Evolutionary conservation across 1,140 invertebrate species (phyloP).

Genomic region (Muscidifurax raptorellus): DNA sequence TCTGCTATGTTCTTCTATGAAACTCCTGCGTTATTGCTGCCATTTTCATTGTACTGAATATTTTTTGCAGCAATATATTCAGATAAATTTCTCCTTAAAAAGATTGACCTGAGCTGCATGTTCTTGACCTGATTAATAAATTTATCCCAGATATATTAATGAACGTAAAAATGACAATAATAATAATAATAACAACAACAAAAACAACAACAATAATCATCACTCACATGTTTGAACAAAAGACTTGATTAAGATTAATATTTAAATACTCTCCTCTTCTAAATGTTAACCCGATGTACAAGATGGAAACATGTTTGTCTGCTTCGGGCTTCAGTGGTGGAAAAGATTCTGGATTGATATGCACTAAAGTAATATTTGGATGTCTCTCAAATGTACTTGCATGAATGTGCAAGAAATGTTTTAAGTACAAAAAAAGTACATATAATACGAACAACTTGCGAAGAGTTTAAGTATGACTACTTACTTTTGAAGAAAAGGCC

Average conservation of each 20-base stretch:
- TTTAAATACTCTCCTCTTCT: conserved; percentile 90
- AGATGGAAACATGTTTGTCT: conserved; percentile 84
- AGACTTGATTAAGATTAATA: conserved; percentile 94
- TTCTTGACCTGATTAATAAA: conserved; percentile 73
- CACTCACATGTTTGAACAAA: conserved; percentile 87
- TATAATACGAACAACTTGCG: background rate
- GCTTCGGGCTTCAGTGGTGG: conserved; percentile 73
- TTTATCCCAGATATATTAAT: background rate
- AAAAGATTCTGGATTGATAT: conserved; percentile 95
- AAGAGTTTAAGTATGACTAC: background rate
- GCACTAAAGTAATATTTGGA: conserved; percentile 91
- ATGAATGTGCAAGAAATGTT: conserved; percentile 45
- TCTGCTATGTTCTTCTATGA: too few relatives aligned
- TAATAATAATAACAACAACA: conserved; percentile 64
- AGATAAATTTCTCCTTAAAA: too few relatives aligned
- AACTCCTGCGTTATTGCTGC: too few relatives aligned
- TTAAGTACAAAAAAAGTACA: too few relatives aligned
- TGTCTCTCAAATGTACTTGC: conserved; percentile 92
- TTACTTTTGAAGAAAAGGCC: background rate
- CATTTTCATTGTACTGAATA: too few relatives aligned
- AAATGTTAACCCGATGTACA: conserved; percentile 98
- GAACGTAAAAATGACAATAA: background rate
- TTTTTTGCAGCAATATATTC: too few relatives aligned
- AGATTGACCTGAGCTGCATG: too few relatives aligned
- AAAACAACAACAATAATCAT: conserved; percentile 65